Evolutionary conservation across 2,888 invertebrate genomes (phyloP), one percentile per base, ranked within the genome.

Genomic region (Gortyna flavago): DNA sequence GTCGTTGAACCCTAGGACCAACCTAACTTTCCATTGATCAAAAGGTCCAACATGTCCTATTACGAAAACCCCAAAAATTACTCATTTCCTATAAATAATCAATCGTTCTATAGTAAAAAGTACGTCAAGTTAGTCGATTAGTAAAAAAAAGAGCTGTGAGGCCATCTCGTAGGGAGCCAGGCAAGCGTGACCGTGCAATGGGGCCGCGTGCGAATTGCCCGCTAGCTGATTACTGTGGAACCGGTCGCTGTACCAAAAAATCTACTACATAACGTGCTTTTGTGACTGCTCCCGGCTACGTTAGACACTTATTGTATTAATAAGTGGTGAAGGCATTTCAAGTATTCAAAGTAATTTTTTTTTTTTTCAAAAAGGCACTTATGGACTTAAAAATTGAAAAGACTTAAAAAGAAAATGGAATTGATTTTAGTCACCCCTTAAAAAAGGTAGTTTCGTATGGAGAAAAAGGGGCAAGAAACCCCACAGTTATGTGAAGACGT

Each of bases 171-270:
- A 83, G 80, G 76, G 81, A 83, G 61, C 75, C 90, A 91, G 80
- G 91, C 87, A 75, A 90, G 84, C 92, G 91, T 92, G 89, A 91
- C 90, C 80, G 76, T 64, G 77, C 83, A 80, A 68, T 84, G 90
- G 87, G 91, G 91, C 90, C 89, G 86, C 89, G 82, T 87, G 90
- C 87, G 87, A 90, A 89, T 84, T 74, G 77, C 80, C 69, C 77
- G 87, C 87, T 84, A 83, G 86, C 80, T 84, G 84, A 87, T 87
- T 87, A 87, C 74, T 75, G 72, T 69, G 65, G 73, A 82, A 87
- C 77, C 85, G 85, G 87, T 87, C 88, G 77, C 65, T 80, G 66
- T 74, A 85, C 86, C 83, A 78, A 88, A 87, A 84, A 78, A 79
- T 79, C 74, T 78, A 74, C 75, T 78, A 80, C 57, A 74, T 72